A percentile compares a stretch with the other conserved stretches of the same genome.
These are phyloP conservation scores for Botrylloides violaceus DNA, from an alignment of 23 tunicate species.

Conservation along the genomic window DNA sequence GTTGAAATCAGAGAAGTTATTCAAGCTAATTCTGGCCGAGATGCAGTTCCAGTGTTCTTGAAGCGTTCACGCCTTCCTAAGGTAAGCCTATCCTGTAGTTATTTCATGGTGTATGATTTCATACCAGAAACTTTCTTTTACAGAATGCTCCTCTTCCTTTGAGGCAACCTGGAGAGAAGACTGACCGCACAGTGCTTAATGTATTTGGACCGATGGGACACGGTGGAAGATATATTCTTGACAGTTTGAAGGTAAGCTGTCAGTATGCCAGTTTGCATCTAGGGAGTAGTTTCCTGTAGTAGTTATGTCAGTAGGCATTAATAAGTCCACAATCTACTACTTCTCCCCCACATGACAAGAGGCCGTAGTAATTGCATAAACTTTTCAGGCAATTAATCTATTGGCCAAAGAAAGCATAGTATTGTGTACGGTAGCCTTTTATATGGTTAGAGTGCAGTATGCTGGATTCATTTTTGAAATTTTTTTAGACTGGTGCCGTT, in stretches of 20 bases:
- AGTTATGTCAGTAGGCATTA: too few species aligned
- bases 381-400: neutral
- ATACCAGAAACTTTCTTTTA: neutral
- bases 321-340: too few species aligned
- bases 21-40: slow-evolving; percentile 87
- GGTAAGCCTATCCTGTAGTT: slow-evolving; percentile 37
- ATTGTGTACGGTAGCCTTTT: too few species aligned
- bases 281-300: too few species aligned
- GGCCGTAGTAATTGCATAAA: neutral
- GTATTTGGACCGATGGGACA: slow-evolving; percentile 94
- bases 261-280: too few species aligned
- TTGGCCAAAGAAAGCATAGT: too few species aligned
- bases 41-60: slow-evolving; percentile 82
- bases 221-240: slow-evolving; percentile 89
- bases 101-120: neutral
- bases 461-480: neutral
- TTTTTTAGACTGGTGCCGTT: slow-evolving; percentile 87
- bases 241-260: slow-evolving; percentile 69
- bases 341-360: neutral
- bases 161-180: slow-evolving; percentile 85
- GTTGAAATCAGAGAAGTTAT: slow-evolving; percentile 88
- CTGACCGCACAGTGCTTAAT: slow-evolving; percentile 91
- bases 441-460: neutral
- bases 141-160: slow-evolving; percentile 87
- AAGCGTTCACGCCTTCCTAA: slow-evolving; percentile 76